Conservation (phyloP, 1,140 invertebrate species). For the Euschistus heros region DNA sequence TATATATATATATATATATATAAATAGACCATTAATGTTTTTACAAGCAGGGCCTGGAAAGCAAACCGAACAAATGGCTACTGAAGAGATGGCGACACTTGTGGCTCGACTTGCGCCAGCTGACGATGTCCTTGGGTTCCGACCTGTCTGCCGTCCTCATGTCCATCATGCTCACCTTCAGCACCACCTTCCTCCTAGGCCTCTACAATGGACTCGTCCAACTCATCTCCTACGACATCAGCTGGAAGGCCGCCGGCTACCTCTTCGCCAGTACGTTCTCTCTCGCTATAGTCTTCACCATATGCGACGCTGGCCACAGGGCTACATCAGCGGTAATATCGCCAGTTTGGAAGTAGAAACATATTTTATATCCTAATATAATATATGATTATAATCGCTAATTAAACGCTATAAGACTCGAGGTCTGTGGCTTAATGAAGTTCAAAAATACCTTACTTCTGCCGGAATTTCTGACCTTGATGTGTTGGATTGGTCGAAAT, state of each 20-base stretch:
- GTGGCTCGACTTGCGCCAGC: slow-evolving; percentile 10
- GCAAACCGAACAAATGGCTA: not conserved
- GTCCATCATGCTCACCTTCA: slow-evolving; percentile 21
- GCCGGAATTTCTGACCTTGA: too few species aligned
- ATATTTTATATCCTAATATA: too few species aligned
- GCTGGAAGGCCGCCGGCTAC: slow-evolving; percentile 11
- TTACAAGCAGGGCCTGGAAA: not conserved
- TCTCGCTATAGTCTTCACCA: slow-evolving; percentile 1
- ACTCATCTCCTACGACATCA: not conserved
- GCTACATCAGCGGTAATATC: slow-evolving; percentile 4
- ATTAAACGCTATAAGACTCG: too few species aligned
- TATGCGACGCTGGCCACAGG: slow-evolving; percentile 14
- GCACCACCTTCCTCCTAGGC: slow-evolving; percentile 18
- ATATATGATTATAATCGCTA: too few species aligned
- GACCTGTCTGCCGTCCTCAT: slow-evolving; percentile 4
- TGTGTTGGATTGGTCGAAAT: too few species aligned
- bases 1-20: too few species aligned
- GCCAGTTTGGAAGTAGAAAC: too few species aligned
- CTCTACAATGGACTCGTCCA: slow-evolving; percentile 18
- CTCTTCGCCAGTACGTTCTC: slow-evolving; percentile 8
- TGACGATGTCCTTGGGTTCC: not conserved
- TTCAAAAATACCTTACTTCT: too few species aligned
- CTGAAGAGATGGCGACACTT: slow-evolving; percentile 6
- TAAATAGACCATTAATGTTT: too few species aligned
- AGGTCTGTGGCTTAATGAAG: too few species aligned